Conservation (phyloP, 2,113 vertebrate species). For the Neogobius melanostomus region DNA sequence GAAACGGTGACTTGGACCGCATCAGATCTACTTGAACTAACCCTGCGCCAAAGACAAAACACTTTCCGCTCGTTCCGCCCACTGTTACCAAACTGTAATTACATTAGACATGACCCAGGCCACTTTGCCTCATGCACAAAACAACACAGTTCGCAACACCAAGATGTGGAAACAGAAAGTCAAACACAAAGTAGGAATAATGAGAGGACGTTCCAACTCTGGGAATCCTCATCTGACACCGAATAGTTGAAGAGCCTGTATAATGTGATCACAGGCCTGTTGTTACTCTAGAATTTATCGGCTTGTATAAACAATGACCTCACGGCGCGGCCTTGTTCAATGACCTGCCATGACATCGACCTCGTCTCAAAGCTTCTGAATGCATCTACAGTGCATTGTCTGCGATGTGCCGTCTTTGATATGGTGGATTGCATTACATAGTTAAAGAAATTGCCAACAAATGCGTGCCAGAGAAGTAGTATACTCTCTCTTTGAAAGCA, state of each 20-base stretch:
- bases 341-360: neutral
- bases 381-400: neutral
- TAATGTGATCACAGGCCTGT: neutral
- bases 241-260: neutral
- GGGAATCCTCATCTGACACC: conserved; percentile 2
- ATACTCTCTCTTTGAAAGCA: neutral
- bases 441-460: neutral
- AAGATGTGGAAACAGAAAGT: neutral
- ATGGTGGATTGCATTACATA: neutral
- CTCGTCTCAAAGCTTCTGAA: neutral
- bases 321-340: neutral
- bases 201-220: neutral
- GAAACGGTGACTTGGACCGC: neutral
- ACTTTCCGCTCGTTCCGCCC: neutral
- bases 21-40: neutral
- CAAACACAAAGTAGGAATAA: neutral
- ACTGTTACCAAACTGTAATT: neutral
- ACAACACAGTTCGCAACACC: neutral
- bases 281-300: conserved; percentile 3
- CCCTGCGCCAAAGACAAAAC: neutral
- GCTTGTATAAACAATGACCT: conserved; percentile 1
- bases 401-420: neutral
- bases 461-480: neutral
- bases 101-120: neutral
- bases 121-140: neutral